phyloP scores from a whole-genome alignment of 2,113 vertebrate genomes.

The Chelonoidis abingdonii region DNA sequence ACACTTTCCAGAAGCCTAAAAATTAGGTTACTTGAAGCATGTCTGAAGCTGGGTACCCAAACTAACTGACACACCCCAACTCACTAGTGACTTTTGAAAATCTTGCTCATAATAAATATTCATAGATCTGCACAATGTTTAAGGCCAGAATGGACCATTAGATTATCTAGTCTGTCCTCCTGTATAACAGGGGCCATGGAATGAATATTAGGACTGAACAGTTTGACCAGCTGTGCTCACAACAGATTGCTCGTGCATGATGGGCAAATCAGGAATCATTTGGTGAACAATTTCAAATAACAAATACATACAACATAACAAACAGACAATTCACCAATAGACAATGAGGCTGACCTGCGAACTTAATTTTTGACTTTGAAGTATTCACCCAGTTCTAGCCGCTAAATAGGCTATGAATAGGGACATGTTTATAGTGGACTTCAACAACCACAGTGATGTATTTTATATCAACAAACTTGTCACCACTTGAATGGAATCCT shows the following conservation, averaged over 20 bases:
- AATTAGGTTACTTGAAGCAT: not conserved
- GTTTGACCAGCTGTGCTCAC: rapidly evolving
- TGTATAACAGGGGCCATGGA: rapidly evolving
- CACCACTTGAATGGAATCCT: constrained; percentile 1
- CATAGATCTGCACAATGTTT: not conserved
- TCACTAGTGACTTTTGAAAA: not conserved
- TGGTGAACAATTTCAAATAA: constrained; percentile 51
- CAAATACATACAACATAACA: constrained; percentile 51
- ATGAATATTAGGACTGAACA: rapidly evolving
- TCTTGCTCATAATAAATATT: not conserved
- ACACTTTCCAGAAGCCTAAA: not conserved
- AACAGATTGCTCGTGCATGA: not conserved
- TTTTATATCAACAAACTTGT: constrained; percentile 44
- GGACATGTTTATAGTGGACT: constrained; percentile 38
- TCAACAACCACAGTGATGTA: constrained; percentile 56
- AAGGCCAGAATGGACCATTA: not conserved
- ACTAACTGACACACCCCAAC: not conserved
- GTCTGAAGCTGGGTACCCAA: not conserved
- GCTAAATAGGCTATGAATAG: constrained; percentile 55
- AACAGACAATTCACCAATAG: constrained; percentile 50
- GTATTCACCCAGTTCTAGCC: constrained; percentile 61
- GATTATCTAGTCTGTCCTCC: constrained; percentile 7
- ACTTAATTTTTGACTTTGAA: constrained; percentile 56
- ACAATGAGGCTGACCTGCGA: not conserved
- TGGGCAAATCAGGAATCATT: constrained; percentile 38